These are phyloP conservation scores for Galago senegalensis DNA, from an alignment of 2,797 vertebrate species.

Conservation along the genomic window DNA sequence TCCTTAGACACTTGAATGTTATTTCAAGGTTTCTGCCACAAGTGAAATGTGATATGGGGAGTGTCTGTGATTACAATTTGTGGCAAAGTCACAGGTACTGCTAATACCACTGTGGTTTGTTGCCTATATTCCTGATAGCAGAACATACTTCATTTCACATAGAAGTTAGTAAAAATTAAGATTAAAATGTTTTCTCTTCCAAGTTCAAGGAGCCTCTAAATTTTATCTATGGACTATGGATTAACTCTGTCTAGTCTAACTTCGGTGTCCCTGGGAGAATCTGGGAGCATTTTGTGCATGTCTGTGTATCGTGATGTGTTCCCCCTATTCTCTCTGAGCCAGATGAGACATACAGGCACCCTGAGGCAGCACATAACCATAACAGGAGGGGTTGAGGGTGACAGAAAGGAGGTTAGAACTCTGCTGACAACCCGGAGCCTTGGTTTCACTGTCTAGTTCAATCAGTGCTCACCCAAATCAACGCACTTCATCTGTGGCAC, in stretches of 20 bases:
- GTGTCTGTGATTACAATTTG: neutral
- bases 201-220: neutral
- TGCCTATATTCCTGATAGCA: neutral
- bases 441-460: neutral
- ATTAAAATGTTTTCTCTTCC: neutral
- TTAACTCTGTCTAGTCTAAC: neutral
- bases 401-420: neutral
- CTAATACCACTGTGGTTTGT: neutral
- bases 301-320: neutral
- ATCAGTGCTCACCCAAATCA: neutral
- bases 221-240: neutral
- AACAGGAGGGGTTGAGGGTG: fast-evolving
- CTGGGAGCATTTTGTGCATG: neutral
- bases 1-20: neutral
- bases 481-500: too few relatives aligned
- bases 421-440: neutral
- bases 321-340: neutral
- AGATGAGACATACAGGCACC: neutral
- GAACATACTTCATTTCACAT: neutral
- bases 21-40: neutral
- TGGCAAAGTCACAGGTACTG: neutral
- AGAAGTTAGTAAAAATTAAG: slow-evolving; percentile 29
- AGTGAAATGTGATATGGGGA: neutral
- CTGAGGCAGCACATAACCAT: neutral
- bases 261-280: neutral